A percentile compares a stretch with the other conserved stretches of the same genome.
These are phyloP conservation scores for Octonoba sinensis DNA, from an alignment of 2,888 invertebrate genomes.

Conservation along the genomic window DNA sequence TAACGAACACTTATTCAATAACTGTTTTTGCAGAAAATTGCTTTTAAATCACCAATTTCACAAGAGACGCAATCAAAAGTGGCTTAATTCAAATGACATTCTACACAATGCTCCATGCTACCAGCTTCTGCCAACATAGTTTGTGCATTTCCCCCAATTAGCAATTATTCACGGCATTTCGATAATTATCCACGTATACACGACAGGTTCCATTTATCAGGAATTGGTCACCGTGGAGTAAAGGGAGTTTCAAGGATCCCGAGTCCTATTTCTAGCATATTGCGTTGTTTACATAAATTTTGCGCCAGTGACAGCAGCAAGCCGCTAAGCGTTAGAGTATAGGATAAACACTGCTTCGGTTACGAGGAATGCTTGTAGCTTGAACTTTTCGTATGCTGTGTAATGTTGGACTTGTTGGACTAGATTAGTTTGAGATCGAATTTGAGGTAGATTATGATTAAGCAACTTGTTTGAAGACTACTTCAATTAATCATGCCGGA, in stretches of 20 bases:
- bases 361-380: neutral
- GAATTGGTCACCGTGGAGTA: constrained; percentile 33
- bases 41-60: too few species aligned
- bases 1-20: too few species aligned
- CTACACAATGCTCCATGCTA: too few species aligned
- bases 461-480: constrained; percentile 4
- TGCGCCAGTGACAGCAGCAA: constrained; percentile 14
- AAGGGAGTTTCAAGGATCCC: constrained; percentile 3
- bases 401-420: constrained; percentile 8
- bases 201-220: constrained; percentile 46
- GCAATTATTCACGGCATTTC: constrained; percentile 52
- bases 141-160: constrained; percentile 40
- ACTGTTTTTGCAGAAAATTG: too few species aligned
- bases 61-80: too few species aligned
- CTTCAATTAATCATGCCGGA: constrained; percentile 8
- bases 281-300: constrained; percentile 51
- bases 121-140: constrained; percentile 1
- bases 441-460: constrained; percentile 29
- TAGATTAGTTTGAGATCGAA: constrained; percentile 30
- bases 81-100: too few species aligned
- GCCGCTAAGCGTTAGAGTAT: constrained; percentile 9
- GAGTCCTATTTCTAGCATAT: constrained; percentile 24
- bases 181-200: constrained; percentile 50
- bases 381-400: constrained; percentile 14
- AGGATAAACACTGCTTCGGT: constrained; percentile 34